These are phyloP conservation scores for Parus major DNA, from an alignment of 2,113 vertebrate genomes.

Conservation along the genomic window DNA sequence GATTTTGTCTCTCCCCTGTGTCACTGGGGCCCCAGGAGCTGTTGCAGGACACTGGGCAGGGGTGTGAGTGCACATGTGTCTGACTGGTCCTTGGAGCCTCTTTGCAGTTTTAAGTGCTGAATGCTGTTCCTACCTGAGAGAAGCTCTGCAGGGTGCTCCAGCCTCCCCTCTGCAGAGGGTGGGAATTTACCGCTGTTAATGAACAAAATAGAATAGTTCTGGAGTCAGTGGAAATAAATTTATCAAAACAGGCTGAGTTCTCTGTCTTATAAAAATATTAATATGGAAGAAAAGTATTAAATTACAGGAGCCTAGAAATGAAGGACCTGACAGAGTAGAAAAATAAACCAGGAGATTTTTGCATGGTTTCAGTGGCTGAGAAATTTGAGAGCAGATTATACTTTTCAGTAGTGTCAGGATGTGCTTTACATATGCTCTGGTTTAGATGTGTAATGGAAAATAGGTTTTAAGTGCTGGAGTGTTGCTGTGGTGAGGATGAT, in stretches of 20 bases:
- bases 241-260: background rate
- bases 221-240: background rate
- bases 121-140: rapidly evolving
- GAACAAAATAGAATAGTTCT: background rate
- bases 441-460: background rate
- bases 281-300: background rate
- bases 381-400: background rate
- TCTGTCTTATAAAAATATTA: background rate
- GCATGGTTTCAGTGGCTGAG: background rate
- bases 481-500: background rate
- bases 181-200: background rate
- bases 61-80: background rate
- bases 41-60: background rate
- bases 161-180: background rate
- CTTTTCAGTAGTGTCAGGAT: background rate
- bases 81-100: background rate
- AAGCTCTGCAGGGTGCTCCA: background rate
- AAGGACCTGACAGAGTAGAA: background rate
- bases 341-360: background rate
- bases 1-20: background rate
- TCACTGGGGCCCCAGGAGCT: rapidly evolving
- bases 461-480: background rate
- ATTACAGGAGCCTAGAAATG: background rate
- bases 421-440: background rate
- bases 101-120: rapidly evolving